Base-by-base conservation (phyloP, 2,888 invertebrate genomes). In the Drosophila testacea region DNA sequence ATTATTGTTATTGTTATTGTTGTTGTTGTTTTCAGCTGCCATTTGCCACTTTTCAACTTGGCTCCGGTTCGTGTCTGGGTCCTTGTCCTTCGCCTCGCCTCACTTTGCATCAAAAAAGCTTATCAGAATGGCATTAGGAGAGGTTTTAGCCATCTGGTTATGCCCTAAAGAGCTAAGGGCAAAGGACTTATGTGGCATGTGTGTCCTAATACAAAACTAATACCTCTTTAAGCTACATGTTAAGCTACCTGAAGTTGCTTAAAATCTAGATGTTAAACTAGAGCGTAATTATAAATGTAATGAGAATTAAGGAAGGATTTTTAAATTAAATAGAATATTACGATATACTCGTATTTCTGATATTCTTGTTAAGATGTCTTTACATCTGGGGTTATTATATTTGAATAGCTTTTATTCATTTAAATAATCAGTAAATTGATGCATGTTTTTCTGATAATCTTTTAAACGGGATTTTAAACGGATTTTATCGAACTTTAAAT, bases 11-110 rank as follows among this genome's bases (percentile, higher is more conserved):
- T 47, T 63, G n/a, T 56, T 56, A 61, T 38, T 60, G 62, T 46
- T 59, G 51, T 46, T 63, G 64, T 38, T 59, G 56, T 46, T 30
- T 63, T 5, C 38, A 42, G 46, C 52, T 69, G 41, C 54, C 56
- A 65, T 34, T 50, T 56, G 44, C 44, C 52, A 70, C 77, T 47
- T 66, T 72, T 57, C 54, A 68, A 54, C 75, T 75, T 60, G 67
- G 39, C 30, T 56, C 16, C 72, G 55, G 55, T 39, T 64, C 34
- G 44, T 64, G 74, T 69, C 63, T 42, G 75, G 84, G 68, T 48
- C 79, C 67, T 85, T 85, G 85, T 71, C 83, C 83, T 79, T 81
- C 64, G 77, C 41, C 57, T 34, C 46, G 47, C 39, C 55, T 48
- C 16, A 51, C 60, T 10, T 10, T n/a, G 56, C 56, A 27, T 39